Evolutionary conservation across 1,140 invertebrate genomes (phyloP), one percentile per base, ranked within the genome.

Genomic region (Hyphantria cunea): DNA sequence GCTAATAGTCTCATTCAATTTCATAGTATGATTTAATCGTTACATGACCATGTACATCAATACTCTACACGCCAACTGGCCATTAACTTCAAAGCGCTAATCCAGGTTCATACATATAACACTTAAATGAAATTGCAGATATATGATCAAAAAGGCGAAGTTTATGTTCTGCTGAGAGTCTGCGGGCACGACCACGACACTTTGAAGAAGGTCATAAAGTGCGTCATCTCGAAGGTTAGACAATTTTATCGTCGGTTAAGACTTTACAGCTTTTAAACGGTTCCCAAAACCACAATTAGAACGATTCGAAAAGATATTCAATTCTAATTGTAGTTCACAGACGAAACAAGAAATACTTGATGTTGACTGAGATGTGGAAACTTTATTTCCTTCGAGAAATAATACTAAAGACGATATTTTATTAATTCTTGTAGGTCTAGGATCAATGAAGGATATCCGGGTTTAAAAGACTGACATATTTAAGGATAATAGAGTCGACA

Each of bases 131-230:
- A 55, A 51, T 82, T 84, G 37, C 78, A 89, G 86, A 73, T 89
- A 42, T 64, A 81, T 50, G 78, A 78, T 56, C 76, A 86, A 60
- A 86, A 81, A 73, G 66, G 67, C 14, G 82, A 84, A 55, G 73
- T 89, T 69, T 82, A 86, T 54, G 65, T 60, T 12, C 58, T 88
- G 33, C 65, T 89, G 55, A 86, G 83, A 75, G 72, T 80, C 37
- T 89, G 86, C 60, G 85, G 85, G 0, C 86, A 89, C 65, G 78
- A 88, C n/a, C 86, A 89, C 66, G 84, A 84, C 60, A 76, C 84
- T 0, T 62, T 88, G 56, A 82, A 82, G 75, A 88, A 89, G 78
- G 86, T 89, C 74, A 71, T 89, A 45, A 85, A 88, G 61, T 89
- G 86, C 78, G 86, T 89, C 76, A 89, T 89, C 25, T 82, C 86